Evolutionary conservation across 1,140 invertebrate genomes (phyloP), one percentile per base, ranked within the genome.

Genomic region (Brachionus rotundiformis): DNA sequence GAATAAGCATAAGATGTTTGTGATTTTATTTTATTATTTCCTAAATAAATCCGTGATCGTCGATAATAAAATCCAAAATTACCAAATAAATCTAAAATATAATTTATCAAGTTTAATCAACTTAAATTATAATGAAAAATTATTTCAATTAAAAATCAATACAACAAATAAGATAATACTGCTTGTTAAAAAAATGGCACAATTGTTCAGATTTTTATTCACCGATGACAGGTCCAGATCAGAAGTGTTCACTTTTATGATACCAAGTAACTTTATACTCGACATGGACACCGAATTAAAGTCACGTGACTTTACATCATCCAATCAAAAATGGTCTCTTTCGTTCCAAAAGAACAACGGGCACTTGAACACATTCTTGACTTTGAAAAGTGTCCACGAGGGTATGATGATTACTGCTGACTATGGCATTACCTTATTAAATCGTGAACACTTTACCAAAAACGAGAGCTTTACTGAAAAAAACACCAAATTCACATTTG

Each of bases 251-350:
- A 87, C 86, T 1, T 87, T 88, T 82, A 80, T 85, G 10, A 65
- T 87, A 33, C 86, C 86, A 11, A 83, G 49, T 33, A 47, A 10
- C 44, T 49, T 47, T 83, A 36, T 73, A 79, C 82, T 8, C 84
- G 85, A 29, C 16, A n/a, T 33, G 16, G 61, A 93, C 86, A 91
- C 92, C 63, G 92, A 93, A 87, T 92, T 93, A 83, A 93, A 92
- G 39, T 93, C 92, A 82, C 93, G 93, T 87, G 93, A 94, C 85
- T 93, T 94, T 86, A 91, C 91, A 29, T 94, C 93, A 87, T 93
- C 93, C 7, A 93, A 93, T 86, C 93, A 94, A 84, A 90, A 91
- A 88, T 95, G 93, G 93, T 93, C 92, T n/a, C 92, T 94, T 73
- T 92, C 92, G 2, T 94, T 94, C 86, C 92, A 91, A 0, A 90